Percentiles rank a stretch among this genome's conserved stretches.
These are phyloP conservation scores for Hypolimnas misippus DNA, from an alignment of 2,888 invertebrate genomes.

Conservation along the genomic window DNA sequence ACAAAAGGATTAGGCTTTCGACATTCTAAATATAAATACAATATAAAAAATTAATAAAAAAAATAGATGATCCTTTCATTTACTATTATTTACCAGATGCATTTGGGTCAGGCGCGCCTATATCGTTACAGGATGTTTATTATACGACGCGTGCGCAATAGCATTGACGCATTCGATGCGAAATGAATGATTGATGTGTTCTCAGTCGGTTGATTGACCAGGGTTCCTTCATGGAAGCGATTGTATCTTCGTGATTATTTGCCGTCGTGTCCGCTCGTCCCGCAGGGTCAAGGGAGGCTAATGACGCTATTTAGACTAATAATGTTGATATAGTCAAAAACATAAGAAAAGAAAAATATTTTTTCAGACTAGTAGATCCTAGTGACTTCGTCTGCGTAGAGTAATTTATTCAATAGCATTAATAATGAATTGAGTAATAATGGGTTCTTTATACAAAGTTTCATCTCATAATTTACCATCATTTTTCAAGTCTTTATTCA, in stretches of 20 bases:
- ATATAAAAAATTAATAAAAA: neutral
- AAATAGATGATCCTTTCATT: slow-evolving; percentile 6
- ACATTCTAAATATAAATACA: too few relatives aligned
- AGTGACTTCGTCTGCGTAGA: too few relatives aligned
- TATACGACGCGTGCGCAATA: slow-evolving; percentile 27
- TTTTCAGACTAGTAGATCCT: too few relatives aligned
- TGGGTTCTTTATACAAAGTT: too few relatives aligned
- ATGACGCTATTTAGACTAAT: neutral
- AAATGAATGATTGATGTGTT: slow-evolving; percentile 30
- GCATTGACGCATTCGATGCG: slow-evolving; percentile 32
- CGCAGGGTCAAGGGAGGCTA: slow-evolving; percentile 3
- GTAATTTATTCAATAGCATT: too few relatives aligned
- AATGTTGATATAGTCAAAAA: neutral
- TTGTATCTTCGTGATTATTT: slow-evolving; percentile 6
- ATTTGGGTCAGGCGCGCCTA: slow-evolving; percentile 28
- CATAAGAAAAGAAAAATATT: too few relatives aligned
- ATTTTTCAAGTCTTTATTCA: too few relatives aligned
- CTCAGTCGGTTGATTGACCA: slow-evolving; percentile 9
- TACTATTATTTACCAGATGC: slow-evolving; percentile 8
- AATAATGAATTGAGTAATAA: too few relatives aligned
- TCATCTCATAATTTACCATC: too few relatives aligned
- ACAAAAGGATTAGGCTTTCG: too few relatives aligned
- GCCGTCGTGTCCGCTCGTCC: neutral
- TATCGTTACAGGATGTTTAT: slow-evolving; percentile 38
- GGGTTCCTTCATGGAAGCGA: slow-evolving; percentile 7